Base-by-base conservation (phyloP, 1,140 invertebrate species). In the Phenacoccus solenopsis region DNA sequence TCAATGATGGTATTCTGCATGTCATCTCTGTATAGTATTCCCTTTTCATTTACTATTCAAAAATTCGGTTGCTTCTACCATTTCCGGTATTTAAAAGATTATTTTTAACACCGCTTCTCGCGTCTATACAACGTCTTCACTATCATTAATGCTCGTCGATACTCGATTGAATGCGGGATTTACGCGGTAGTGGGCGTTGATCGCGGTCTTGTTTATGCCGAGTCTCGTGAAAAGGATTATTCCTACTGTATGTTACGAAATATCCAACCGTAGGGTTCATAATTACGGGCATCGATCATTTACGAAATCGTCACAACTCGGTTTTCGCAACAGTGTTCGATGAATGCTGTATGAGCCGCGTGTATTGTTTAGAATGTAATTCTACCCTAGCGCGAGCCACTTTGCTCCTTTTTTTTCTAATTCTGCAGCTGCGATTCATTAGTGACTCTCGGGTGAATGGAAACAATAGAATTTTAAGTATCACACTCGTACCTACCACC, bases 391-490 rank as follows among this genome's bases (percentile, higher is more conserved):
- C 20, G 20, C 38, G 25, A 64, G 22, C 59, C 59, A 64, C 59
- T 64, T 64, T 22, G 25, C 13, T 20, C 22, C 32, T 38, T 9
- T 38, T 38, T 38, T 64, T 64, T 64, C 25, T 25, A 64, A 25
- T 64, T 64, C 16, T 64, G 59, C 59, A 64, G 59, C 59, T 64
- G 59, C 59, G 59, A 64, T 64, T 64, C 59, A 64, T 64, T 64
- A 64, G 59, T 64, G 59, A 64, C 59, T 64, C 59, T 64, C 59
- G 25, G 59, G 4, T 64, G 59, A 64, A 64, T 64, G 59, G 22
- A 64, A 64, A 64, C 59, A 64, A 64, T 24, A 64, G 59, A 64
- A 64, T 64, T 64, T 64, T 64, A 64, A 64, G 59, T 64, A 64
- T 64, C 59, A 64, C 59, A 24, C 59, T 49, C 59, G 59, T 24